Evolutionary conservation across 2,888 invertebrate species (phyloP), one percentile per base, ranked within the genome.

Genomic region (Lepidonotus clava): DNA sequence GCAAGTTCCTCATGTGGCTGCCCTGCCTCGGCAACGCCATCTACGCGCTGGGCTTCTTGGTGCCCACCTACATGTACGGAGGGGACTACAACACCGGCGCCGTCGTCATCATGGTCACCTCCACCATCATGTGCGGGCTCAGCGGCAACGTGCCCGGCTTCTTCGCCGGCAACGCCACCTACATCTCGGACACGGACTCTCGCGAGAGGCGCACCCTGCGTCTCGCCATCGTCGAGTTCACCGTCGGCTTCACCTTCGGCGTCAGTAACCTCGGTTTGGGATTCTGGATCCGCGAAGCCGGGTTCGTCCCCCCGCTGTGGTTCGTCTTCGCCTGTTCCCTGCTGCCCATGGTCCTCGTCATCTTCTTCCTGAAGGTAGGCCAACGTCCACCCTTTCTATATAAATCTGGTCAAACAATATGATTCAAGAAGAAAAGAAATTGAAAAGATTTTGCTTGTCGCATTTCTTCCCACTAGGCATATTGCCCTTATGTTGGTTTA

Each of bases 1-100:
- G 93, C 40, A 92, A 91, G 86, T 93, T 94, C 76, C 90, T 94
- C 83, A 89, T 94, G 86, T 93, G 93, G 93, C 86, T 94, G 76
- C 94, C 94, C 6, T 91, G 92, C 6, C 87, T 93, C 0, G 94
- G 94, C 38, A 92, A 91, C 83, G 89, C 91, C 8, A 34, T 92
- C 14, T 93, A 93, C 87, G 91, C 91, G 5, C 88, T 93, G 24
- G 91, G 89, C 18, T 90, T 90, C 84, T 84, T 90, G 32, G 66
- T 90, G 8, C 88, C 90, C 38, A 77, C 90, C 61, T 90, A 90
- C 85, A 80, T 89, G 66, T 83, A 83, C 32, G 90, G 87, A 0
- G 87, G 86, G 38, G 86, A 89, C 61, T 88, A 87, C 87, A 89
- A 77, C 84, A 46, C 87, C 11, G 86, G 85, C 51, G 88, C 88